phyloP scores from a whole-genome alignment of 2,888 invertebrate species.

The Silvanus unidentatus region DNA sequence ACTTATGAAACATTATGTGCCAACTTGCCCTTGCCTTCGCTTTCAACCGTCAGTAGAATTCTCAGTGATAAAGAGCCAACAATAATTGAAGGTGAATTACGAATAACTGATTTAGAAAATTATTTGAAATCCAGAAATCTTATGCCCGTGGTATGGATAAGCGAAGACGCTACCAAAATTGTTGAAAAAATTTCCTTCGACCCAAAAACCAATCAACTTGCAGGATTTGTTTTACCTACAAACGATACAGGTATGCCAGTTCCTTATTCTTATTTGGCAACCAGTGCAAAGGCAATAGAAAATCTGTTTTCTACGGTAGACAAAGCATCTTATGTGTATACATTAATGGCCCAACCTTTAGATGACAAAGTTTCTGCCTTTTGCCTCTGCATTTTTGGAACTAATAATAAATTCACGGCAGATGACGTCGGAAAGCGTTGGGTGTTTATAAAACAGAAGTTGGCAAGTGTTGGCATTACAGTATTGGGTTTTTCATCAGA shows the following conservation, averaged over 20 bases:
- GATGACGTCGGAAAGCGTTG: conserved; percentile 13
- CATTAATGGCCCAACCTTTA: conserved; percentile 17
- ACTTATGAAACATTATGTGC: conserved; percentile 20
- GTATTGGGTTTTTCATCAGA: no score
- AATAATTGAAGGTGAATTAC: conserved; percentile 19
- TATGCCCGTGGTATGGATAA: conserved; percentile 18
- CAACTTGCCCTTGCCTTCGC: conserved; percentile 19
- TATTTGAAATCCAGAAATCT: conserved; percentile 16
- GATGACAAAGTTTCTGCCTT: conserved; percentile 12
- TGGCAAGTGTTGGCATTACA: no score
- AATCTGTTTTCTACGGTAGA: not conserved
- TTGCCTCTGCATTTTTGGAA: conserved; percentile 16
- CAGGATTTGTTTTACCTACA: conserved; percentile 23
- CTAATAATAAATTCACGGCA: conserved; percentile 15
- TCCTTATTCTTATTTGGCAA: conserved; percentile 5
- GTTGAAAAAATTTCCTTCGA: conserved; percentile 17
- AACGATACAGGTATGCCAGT: conserved; percentile 13
- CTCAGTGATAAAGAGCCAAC: conserved; percentile 10
- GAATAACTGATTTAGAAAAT: conserved; percentile 17
- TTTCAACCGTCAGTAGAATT: conserved; percentile 15
- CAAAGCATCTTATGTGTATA: conserved; percentile 15
- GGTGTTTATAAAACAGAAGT: conserved; percentile 9
- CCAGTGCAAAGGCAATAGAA: not conserved
- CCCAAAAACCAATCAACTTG: conserved; percentile 20
- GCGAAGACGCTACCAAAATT: conserved; percentile 25